Evolutionary conservation across 1,140 invertebrate species (phyloP), one percentile per base, ranked within the genome.

Genomic region (Drosophila repletoides): DNA sequence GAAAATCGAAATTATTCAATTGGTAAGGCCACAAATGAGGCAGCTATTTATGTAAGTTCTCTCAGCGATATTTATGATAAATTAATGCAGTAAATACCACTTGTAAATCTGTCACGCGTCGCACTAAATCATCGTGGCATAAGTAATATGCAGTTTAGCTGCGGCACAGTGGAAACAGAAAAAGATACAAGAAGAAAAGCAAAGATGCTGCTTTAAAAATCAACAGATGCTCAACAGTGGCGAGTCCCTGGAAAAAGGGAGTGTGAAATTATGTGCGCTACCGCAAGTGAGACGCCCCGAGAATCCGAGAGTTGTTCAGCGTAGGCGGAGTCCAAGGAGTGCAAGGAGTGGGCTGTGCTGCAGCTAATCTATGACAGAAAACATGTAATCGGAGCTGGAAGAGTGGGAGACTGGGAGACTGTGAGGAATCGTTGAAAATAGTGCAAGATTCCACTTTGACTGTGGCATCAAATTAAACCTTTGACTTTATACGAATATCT

Each of bases 41-140:
- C 52, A 22, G 55, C 45, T 41, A 36, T 51, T 61, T 63, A 40
- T 36, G 29, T 40, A 31, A 15, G 6, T 9, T 24, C 5, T 19
- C 7, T 31, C 31, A 49, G 19, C 46, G 52, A 38, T 77, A 72
- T 65, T 79, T 80, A 86, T 86, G 75, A 86, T 87, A 64, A 86
- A 86, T 86, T 70, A 87, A 72, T 73, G 81, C 72, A 60, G 72
- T 87, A 76, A 86, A 76, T 76, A 65, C 81, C 87, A 81, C 81
- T 81, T 86, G 81, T 86, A 86, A 86, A 86, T 86, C 81, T 86
- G 81, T 86, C 81, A 86, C 72, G 76, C 81, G 76, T 87, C 81
- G 19, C 81, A 76, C 72, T 86, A 86, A 86, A 86, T 86, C 80
- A 86, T 84, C 38, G 48, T 56, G 63, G 74, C 79, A 83, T 74